Base-by-base conservation (phyloP, 2,797 vertebrate species). In the Hapalemur alaotrensis region DNA sequence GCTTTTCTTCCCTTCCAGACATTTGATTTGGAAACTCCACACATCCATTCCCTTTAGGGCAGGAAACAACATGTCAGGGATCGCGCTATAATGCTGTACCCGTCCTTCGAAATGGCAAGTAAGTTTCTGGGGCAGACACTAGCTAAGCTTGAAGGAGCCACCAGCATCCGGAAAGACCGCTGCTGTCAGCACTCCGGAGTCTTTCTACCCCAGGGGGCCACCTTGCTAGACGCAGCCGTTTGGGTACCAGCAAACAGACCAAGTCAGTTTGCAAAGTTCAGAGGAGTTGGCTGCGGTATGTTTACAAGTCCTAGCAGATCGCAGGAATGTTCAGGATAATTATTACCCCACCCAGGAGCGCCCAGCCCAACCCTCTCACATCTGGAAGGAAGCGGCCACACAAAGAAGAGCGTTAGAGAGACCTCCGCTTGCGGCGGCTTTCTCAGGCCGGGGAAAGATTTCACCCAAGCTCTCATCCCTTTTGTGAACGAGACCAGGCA, bases 321-420 rank as follows among this genome's bases (percentile, higher is more conserved):
- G 12, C 63, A 96, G 83, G 97, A 95, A 98, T 97, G 97, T 83
- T 92, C 91, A 22, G 65, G 85, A 80, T 95, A 82, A 92, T 97
- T 89, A 94, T 76, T n/a, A 97, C 96, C 96, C 96, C 87, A 93
- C 96, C 92, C 97, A 57, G 95, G 61, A 92, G 97, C 91, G 73
- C 95, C 92, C 81, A 63, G 96, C 92, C 95, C 94, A 89, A 80
- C 95, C 93, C 94, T 89, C 85, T 81, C 89, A 88, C 97, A 96
- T 92, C 97, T 95, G 98, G 93, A 94, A 89, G 96, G 96, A 95
- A 94, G 91, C 89, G 91, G 89, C 95, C 83, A 97, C 97, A 98
- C 97, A 97, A 98, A 97, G 94, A 86, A 95, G 48, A 80, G 76
- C 2, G 9, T 20, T 14, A 50, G 83, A 61, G 79, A 87, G 69